Base-by-base conservation (phyloP, 2,888 invertebrate species). In the Epistrophella euchroma region DNA sequence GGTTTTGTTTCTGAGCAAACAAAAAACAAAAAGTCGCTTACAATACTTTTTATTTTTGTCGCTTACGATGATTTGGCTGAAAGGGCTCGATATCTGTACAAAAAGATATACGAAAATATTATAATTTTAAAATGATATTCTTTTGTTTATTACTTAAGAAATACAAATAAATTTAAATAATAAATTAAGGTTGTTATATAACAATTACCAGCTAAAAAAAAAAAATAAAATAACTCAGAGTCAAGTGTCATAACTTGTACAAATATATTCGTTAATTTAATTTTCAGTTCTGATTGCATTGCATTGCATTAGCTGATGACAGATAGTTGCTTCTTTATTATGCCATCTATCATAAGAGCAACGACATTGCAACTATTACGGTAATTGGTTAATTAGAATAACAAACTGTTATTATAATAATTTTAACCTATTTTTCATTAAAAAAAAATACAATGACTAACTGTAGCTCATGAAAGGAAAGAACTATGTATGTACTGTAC, bases 321-420 rank as follows among this genome's bases (percentile, higher is more conserved):
- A 22, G 2, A 5, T 37, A 0, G 2, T 37, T 25, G 52, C 9
- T 47, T 22, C 22, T 60, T 60, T 60, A 37, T 22, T 40, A 22
- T 22, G 40, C 60, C 60, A 60, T 60, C 7, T 40, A 60, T 60
- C 60, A 47, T 17, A 45, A 56, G 70, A 83, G 40, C 73, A 83
- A 83, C 66, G 73, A 78, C 62, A 83, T 40, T 83, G 83, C 73
- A 83, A 37, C 43, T 43, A 47, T 40, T 22, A 22, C 56, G 83
- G 64, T 78, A 83, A 83, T 78, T 77, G 55, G 70, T 78, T 83
- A 83, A 83, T 83, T 83, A 74, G 78, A 79, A 73, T 64, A 66
- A 35, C 19, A 55, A 62, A 73, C 73, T 78, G 73, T 83, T 74
- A 15, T 19, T 19, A 47, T 52, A 22, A 9, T 37, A 68, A 83